Conservation (phyloP, 2,797 vertebrate species). For the Takifugu ocellatus region DNA sequence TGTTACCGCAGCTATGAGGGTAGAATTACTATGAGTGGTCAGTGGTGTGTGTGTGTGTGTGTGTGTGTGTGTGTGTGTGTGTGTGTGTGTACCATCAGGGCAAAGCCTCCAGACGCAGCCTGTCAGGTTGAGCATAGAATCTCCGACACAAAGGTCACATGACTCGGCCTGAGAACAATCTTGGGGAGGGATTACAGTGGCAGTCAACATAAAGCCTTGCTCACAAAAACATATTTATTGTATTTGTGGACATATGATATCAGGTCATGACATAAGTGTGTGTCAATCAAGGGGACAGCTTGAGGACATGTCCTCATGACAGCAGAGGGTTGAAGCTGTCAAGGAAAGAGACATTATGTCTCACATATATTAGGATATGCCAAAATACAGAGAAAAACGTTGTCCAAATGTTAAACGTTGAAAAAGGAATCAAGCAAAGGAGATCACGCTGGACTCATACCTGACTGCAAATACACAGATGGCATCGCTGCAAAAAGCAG, state of each 20-base stretch:
- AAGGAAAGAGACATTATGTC: neutral
- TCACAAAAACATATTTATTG: slow-evolving; percentile 15
- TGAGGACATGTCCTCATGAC: too few relatives aligned
- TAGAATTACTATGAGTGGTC: slow-evolving; percentile 70
- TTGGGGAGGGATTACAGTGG: slow-evolving; percentile 23
- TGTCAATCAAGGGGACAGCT: too few relatives aligned
- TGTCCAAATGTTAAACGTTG: too few relatives aligned
- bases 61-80: slow-evolving; percentile 25
- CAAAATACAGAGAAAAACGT: neutral
- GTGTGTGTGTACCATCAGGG: slow-evolving; percentile 58
- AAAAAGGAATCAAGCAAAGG: too few relatives aligned
- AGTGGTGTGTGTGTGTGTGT: slow-evolving; percentile 29
- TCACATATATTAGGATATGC: neutral
- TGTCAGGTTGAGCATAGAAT: slow-evolving; percentile 74
- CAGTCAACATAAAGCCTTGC: slow-evolving; percentile 27
- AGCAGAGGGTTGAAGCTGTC: too few relatives aligned
- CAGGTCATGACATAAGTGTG: neutral
- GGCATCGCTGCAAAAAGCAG: slow-evolving; percentile 51
- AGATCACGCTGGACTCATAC: slow-evolving; percentile 29
- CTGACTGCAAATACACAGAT: slow-evolving; percentile 49
- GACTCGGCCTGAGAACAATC: slow-evolving; percentile 73
- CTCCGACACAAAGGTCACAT: slow-evolving; percentile 75
- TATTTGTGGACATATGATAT: neutral
- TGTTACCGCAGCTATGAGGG: slow-evolving; percentile 66
- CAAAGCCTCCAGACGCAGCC: slow-evolving; percentile 78